A percentile compares a stretch with the other conserved stretches of the same genome.
Evolutionary conservation across 2,113 vertebrate species (phyloP).

Genomic region (Anser cygnoides): DNA sequence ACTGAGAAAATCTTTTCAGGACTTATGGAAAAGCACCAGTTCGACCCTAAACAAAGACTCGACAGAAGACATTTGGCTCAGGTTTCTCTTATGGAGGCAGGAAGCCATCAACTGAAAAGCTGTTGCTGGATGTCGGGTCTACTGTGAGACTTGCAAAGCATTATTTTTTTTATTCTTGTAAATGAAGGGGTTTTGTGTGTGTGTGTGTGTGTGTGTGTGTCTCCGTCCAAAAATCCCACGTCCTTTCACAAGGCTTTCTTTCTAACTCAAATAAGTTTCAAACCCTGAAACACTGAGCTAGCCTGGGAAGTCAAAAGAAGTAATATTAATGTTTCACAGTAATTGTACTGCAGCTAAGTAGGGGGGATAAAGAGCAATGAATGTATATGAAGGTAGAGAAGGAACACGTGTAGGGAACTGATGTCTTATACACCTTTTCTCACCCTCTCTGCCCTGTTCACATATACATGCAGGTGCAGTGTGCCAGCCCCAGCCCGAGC

Average conservation of each 20-base stretch:
- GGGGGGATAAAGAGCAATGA: fast-evolving
- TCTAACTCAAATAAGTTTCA: background rate
- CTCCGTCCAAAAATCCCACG: background rate
- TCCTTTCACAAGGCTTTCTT: background rate
- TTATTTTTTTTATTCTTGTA: background rate
- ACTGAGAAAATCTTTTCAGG: background rate
- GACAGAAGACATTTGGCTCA: background rate
- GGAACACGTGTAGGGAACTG: background rate
- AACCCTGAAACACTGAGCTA: background rate
- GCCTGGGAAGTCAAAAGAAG: background rate
- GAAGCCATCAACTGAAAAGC: background rate
- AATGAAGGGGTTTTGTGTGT: background rate
- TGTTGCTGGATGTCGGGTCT: background rate
- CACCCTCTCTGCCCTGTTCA: fast-evolving
- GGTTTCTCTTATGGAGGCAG: background rate
- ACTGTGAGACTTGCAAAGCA: constrained; percentile 1
- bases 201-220: background rate
- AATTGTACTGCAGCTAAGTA: background rate
- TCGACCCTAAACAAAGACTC: background rate
- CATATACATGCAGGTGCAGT: fast-evolving
- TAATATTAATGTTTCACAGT: background rate
- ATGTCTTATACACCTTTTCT: background rate
- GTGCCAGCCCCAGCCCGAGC: fast-evolving
- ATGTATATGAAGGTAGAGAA: too few relatives aligned
- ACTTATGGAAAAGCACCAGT: background rate